Conservation (phyloP, 2,113 vertebrate genomes). For the Petrocephalus microphthalmus region DNA sequence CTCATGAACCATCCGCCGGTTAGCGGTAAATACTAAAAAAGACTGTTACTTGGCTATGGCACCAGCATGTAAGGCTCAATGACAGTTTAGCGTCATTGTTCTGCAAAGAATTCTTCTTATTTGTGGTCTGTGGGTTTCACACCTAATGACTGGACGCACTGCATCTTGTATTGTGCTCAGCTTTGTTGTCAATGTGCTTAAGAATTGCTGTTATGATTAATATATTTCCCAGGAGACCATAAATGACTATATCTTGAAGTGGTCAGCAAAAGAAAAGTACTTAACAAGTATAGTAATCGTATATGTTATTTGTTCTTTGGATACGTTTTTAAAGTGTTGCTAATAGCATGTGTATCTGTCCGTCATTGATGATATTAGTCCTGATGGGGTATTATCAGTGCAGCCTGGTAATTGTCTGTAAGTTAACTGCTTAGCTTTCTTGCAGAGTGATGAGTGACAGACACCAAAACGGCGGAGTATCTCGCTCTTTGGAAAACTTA, state of each 20-base stretch:
- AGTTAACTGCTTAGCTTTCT: slow-evolving; percentile 7
- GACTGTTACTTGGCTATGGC: no score
- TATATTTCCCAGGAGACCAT: not conserved
- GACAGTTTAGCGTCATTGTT: not conserved
- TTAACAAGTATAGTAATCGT: not conserved
- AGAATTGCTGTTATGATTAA: not conserved
- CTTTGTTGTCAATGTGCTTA: not conserved
- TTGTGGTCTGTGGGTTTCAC: not conserved
- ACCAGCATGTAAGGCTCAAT: not conserved
- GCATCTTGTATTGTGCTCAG: not conserved
- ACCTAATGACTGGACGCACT: not conserved
- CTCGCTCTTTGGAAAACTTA: slow-evolving; percentile 13
- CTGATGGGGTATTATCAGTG: not conserved
- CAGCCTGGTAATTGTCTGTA: not conserved
- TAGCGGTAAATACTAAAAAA: not conserved
- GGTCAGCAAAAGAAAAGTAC: not conserved
- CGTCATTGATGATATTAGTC: not conserved
- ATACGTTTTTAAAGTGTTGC: not conserved
- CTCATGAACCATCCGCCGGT: not conserved
- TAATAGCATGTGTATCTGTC: not conserved
- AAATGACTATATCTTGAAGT: not conserved
- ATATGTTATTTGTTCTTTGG: not conserved
- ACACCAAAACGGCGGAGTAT: slow-evolving; percentile 16
- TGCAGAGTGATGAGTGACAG: slow-evolving; percentile 15
- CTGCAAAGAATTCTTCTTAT: not conserved